Conservation (phyloP, 2,113 vertebrate genomes). For the Megaceryle maxima region DNA sequence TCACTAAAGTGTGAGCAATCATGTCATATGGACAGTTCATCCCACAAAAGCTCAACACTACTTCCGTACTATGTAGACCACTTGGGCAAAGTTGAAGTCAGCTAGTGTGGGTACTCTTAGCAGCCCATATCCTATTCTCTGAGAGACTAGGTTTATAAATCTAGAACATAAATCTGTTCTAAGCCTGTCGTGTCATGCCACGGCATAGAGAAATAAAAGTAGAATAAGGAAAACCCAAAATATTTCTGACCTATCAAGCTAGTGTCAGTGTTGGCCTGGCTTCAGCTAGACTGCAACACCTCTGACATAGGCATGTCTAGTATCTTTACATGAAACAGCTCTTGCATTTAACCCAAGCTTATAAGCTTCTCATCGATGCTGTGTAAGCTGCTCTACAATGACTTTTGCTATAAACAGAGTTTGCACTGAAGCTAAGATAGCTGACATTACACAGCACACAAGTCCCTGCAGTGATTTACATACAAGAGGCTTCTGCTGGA, state of each 20-base stretch:
- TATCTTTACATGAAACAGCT: not conserved
- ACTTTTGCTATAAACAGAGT: not conserved
- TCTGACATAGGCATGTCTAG: not conserved
- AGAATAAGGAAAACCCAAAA: not conserved
- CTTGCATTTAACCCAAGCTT: not conserved
- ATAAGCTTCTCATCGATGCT: not conserved
- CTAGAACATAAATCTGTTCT: not conserved
- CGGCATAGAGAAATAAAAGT: not conserved
- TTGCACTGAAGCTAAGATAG: not conserved
- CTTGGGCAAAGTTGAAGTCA: not conserved
- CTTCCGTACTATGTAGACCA: not conserved
- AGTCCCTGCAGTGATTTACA: not conserved
- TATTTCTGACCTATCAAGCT: not conserved
- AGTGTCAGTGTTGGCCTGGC: not conserved
- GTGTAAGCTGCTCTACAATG: not conserved
- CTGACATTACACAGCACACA: not conserved
- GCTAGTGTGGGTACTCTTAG: not conserved
- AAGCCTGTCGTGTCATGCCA: not conserved
- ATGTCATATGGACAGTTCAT: not conserved
- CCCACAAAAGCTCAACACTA: accelerated
- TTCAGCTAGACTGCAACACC: not conserved
- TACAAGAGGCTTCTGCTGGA: not conserved
- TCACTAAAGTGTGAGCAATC: not conserved
- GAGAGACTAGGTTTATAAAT: not conserved
- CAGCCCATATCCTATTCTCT: not conserved